Base-by-base conservation (phyloP, 1,140 invertebrate genomes). In the Euwallacea fornicatus region DNA sequence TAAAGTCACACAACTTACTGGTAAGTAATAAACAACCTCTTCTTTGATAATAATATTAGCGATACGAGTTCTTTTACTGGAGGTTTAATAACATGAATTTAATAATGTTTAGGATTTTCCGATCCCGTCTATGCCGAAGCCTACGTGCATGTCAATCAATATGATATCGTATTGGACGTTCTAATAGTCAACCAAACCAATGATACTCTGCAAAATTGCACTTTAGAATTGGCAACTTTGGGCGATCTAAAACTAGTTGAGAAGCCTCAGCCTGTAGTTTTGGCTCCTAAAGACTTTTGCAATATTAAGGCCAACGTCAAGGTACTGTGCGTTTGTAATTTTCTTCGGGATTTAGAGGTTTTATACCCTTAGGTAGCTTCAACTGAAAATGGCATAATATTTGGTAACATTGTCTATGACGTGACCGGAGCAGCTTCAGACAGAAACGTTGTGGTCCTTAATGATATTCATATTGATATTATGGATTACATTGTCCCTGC, bases 401-500 rank as follows among this genome's bases (percentile, higher is more conserved):
- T 99, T 86, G 98, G 98, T 69, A 99, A 99, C 82, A 99, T 99
- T 92, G 97, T 98, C 15, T 99, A 98, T 81, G 97, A 99, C 81
- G 91, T 98, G 46, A 92, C 89, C 60, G 95, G 97, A 44, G 94
- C 97, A 16, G 91, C 91, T 4, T 95, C 93, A 66, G 96, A 98
- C 81, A 87, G 95, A 74, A 98, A 97, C 83, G 97, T 98, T 69
- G 97, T 99, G 42, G 97, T 99, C 13, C 85, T 99, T 11, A 98
- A 99, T 81, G 98, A 99, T 80, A 99, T 99, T 80, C 97, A 98
- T 82, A 98, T 99, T 80, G 98, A 99, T 83, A 99, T 99, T 72
- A 98, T 99, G 94, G 98, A 99, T 85, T 99, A 99, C 83, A 99
- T 99, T 78, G 91, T 98, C 46, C 98, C 98, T n/a, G 96, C 96